These are phyloP conservation scores for Nasua narica DNA, from an alignment of 2,797 vertebrate species.

Conservation along the genomic window DNA sequence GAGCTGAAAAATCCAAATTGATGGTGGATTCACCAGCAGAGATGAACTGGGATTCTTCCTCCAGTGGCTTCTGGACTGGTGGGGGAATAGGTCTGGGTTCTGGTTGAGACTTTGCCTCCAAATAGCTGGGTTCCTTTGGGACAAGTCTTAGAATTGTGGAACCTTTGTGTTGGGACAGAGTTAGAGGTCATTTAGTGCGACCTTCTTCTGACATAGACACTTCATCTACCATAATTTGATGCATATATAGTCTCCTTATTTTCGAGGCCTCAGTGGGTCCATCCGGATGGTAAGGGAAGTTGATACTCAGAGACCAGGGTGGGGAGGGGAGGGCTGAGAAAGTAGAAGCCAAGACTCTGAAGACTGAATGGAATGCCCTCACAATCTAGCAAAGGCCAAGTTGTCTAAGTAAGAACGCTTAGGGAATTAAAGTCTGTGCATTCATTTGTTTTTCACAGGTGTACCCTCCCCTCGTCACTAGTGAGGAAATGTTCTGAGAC, in stretches of 20 bases:
- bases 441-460: background rate
- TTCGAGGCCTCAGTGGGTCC: background rate
- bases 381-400: background rate
- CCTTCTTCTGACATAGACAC: background rate
- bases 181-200: background rate
- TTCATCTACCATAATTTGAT: background rate
- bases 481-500: background rate
- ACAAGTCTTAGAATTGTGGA: background rate
- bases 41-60: background rate
- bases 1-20: conserved; percentile 12
- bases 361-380: background rate
- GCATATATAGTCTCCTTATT: background rate
- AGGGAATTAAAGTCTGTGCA: background rate
- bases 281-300: background rate
- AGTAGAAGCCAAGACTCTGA: background rate
- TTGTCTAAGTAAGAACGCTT: background rate
- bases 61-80: background rate
- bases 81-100: background rate
- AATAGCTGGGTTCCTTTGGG: background rate
- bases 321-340: background rate
- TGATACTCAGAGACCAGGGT: background rate
- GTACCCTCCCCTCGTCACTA: background rate
- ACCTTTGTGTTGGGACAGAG: background rate
- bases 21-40: background rate
- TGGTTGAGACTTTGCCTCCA: background rate